phyloP scores from a whole-genome alignment of 2,797 vertebrate species.

The Galagoides demidoff region DNA sequence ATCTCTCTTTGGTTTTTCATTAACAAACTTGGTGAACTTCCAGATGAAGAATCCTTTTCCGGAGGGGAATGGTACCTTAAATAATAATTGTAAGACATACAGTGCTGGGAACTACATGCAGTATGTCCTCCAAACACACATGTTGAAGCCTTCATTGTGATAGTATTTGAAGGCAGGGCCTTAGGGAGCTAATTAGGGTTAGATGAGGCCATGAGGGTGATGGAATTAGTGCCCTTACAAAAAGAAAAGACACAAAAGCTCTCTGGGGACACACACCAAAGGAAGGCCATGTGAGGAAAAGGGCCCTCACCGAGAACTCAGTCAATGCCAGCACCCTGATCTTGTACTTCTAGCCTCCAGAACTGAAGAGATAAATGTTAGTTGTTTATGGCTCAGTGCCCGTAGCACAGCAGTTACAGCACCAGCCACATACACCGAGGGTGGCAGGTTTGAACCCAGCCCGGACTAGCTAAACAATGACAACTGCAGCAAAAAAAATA shows the following conservation, averaged over 20 bases:
- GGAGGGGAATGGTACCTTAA: slow-evolving; percentile 89
- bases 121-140: not conserved
- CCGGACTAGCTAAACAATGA: too few relatives aligned
- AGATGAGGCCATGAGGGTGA: not conserved
- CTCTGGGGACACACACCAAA: not conserved
- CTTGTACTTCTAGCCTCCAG: not conserved
- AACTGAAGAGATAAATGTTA: not conserved
- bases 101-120: not conserved
- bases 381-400: not conserved
- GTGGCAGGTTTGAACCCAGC: too few relatives aligned
- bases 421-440: too few relatives aligned
- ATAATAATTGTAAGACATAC: not conserved
- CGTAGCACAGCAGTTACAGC: too few relatives aligned
- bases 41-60: slow-evolving; percentile 89
- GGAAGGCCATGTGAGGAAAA: not conserved
- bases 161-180: not conserved
- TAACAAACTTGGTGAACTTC: slow-evolving; percentile 80
- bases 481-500: too few relatives aligned
- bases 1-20: slow-evolving; percentile 83
- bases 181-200: not conserved
- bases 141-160: not conserved
- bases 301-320: not conserved
- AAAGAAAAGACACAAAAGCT: not conserved
- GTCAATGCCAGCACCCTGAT: not conserved
- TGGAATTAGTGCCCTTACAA: not conserved